Base-by-base conservation (phyloP, 30 jellyfish, hydroid and myxozoan species). In the Sanderia malayensis region DNA sequence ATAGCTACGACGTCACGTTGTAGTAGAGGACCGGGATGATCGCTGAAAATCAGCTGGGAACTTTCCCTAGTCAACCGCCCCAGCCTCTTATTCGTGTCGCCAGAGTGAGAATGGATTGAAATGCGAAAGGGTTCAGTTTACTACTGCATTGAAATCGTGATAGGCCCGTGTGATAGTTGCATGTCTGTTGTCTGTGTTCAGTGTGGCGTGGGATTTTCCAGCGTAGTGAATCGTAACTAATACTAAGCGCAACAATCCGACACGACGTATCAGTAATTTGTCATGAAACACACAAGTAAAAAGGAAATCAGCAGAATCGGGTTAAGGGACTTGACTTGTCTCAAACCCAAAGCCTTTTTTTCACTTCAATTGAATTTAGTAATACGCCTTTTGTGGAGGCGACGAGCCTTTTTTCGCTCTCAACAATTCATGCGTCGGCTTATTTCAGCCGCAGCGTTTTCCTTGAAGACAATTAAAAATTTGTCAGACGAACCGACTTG, bases 341-440 rank as follows among this genome's bases (percentile, higher is more conserved):
- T n/a, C 13, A 37, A 37, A 37, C 52, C 52, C 13, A 37, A 37
- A 37, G 10, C 52, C 52, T 37, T 4, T 37, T 37, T 49, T 49
- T 49, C 7, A n/a, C n/a, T 18, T 49, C 25, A 49, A 49, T 49
- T 49, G 64, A 49, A 49, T 49, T 19, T 49, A 15, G 64, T 9
- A 49, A 49, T 15, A 4, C 3, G 11, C 24, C 64, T 49, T n/a
- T 49, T 49, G 64, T 49, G 24, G 27, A 19, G 8, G 55, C 8
- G 55, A 41, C 8, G 55, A 41, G 55, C n/a, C n/a, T n/a, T n/a
- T n/a, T n/a, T 37, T 37, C 10, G 6, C 52, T 13, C 78, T 22
- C 44, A 11, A 29, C 25, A 69, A 23, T 23, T 22, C 44, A 69
- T 41, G 47, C 45, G 64, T 69, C 81, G 81, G 81, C 81, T 44